These are phyloP conservation scores for Meloidogyne floridensis DNA, from an alignment of 1,140 invertebrate genomes.

Conservation along the genomic window DNA sequence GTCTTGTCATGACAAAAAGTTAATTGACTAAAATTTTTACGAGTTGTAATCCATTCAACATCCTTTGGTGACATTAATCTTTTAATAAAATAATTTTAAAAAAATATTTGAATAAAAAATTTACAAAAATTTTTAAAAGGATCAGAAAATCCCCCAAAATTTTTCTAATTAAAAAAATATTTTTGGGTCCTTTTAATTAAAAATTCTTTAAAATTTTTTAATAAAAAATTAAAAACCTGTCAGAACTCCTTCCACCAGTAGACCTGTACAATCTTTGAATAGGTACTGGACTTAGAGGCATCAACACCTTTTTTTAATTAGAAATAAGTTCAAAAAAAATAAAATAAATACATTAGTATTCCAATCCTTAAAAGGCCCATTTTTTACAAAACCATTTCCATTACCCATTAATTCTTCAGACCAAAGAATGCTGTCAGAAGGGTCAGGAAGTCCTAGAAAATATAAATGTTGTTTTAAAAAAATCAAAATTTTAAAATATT, in stretches of 20 bases:
- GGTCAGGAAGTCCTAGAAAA: constrained; percentile 58
- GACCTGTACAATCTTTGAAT: constrained; percentile 61
- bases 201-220: constrained; percentile 31
- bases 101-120: too few species aligned
- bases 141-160: too few species aligned
- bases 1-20: constrained; percentile 66
- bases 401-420: constrained; percentile 66
- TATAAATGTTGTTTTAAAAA: too few species aligned
- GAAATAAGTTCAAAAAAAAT: not conserved
- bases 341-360: constrained; percentile 57
- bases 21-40: constrained; percentile 58
- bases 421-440: constrained; percentile 62
- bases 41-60: constrained; percentile 58
- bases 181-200: too few species aligned
- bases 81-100: not conserved
- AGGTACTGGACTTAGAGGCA: constrained; percentile 65
- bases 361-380: constrained; percentile 64
- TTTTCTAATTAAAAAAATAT: too few species aligned
- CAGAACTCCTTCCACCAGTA: constrained; percentile 18
- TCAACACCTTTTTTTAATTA: constrained; percentile 23
- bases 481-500: not conserved
- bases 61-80: constrained; percentile 57
- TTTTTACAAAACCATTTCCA: constrained; percentile 66
- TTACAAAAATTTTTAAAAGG: too few species aligned
- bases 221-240: not conserved